Evolutionary conservation across 2,797 vertebrate genomes (phyloP).

Genomic region (Periparus ater): DNA sequence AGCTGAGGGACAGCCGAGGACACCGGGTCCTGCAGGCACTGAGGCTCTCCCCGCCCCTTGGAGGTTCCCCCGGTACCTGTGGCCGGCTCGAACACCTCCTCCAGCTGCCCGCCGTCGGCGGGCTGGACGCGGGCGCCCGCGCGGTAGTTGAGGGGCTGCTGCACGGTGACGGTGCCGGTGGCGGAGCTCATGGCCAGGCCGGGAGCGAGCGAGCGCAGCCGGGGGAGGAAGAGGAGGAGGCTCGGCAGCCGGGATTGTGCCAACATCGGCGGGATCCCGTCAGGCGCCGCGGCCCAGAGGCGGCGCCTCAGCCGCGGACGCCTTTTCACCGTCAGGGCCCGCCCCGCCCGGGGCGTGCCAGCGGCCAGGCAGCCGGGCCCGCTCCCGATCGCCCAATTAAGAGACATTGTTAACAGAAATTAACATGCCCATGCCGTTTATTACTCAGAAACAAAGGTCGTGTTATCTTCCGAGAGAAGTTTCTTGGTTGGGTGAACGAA

Average conservation of each 20-base stretch:
- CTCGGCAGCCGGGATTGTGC: not conserved
- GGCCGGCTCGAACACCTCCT: constrained; percentile 89
- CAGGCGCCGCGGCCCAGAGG: not conserved
- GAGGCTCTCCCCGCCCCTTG: not conserved
- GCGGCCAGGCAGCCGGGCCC: accelerated
- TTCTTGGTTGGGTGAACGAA: constrained; percentile 11
- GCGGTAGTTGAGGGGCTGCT: constrained; percentile 88
- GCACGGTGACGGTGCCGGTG: constrained; percentile 78
- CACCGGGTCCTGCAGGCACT: not conserved
- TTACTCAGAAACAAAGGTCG: constrained; percentile 52
- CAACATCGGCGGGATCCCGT: not conserved
- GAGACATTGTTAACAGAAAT: not conserved
- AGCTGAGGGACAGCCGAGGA: not conserved
- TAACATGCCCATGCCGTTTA: constrained; percentile 53
- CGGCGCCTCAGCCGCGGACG: not conserved
- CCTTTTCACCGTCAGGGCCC: not conserved
- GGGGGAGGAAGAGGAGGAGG: not conserved
- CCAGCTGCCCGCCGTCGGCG: constrained; percentile 68
- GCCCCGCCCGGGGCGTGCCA: not conserved
- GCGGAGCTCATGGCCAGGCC: constrained; percentile 65
- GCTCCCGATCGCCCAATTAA: not conserved
- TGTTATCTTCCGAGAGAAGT: constrained; percentile 20
- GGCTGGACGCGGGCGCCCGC: constrained; percentile 81
- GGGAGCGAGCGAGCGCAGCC: not conserved
- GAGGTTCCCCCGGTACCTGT: constrained; percentile 76